Evolutionary conservation across 2,797 vertebrate genomes (phyloP).

Genomic region (Bovichtus variegatus): DNA sequence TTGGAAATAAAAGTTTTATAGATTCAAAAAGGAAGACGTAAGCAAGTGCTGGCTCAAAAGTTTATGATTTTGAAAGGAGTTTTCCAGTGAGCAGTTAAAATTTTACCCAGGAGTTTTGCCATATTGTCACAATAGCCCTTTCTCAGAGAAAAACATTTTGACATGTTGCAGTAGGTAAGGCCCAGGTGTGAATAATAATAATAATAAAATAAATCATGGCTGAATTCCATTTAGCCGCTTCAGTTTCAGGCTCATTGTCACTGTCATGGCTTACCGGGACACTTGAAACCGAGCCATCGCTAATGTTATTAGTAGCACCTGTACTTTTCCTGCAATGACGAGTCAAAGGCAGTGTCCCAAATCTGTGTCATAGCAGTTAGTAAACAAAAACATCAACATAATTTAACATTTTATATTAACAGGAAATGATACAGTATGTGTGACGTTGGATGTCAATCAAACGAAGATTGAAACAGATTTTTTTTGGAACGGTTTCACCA

Average conservation of each 20-base stretch:
- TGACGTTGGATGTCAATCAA: background rate
- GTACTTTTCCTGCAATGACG: background rate
- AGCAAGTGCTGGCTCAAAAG: background rate
- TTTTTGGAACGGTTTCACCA: background rate
- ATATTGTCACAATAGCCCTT: background rate
- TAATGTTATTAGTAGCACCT: background rate
- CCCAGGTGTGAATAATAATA: background rate
- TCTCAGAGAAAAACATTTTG: background rate
- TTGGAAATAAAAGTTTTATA: background rate
- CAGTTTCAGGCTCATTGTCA: background rate
- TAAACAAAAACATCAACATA: no score
- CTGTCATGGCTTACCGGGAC: no score
- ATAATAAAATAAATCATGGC: background rate
- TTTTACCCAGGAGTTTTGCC: background rate
- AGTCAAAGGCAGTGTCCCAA: background rate
- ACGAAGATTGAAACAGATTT: background rate
- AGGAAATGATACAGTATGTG: background rate
- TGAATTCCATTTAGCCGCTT: background rate
- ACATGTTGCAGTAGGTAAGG: background rate
- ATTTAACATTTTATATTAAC: no score
- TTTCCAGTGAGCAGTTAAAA: background rate
- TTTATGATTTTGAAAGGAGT: background rate
- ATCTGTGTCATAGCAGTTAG: background rate
- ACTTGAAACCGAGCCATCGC: no score
- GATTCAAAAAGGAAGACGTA: background rate